Evolutionary conservation across 2,797 vertebrate genomes (phyloP).

Genomic region (Danionella dracula): DNA sequence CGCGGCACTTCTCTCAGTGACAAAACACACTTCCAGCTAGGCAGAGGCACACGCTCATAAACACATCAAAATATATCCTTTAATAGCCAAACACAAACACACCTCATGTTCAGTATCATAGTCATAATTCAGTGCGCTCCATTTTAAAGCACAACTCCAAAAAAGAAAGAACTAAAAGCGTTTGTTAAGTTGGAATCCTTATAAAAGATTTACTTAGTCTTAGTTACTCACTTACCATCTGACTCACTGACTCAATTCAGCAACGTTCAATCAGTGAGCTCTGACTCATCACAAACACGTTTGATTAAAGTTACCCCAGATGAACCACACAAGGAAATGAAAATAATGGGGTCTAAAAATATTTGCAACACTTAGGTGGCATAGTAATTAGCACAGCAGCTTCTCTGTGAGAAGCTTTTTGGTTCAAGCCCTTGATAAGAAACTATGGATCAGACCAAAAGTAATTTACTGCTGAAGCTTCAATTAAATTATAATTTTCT

Average conservation of each 20-base stretch:
- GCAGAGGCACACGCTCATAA: constrained; percentile 7
- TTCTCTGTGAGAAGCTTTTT: too few species aligned
- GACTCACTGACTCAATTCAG: constrained; percentile 1
- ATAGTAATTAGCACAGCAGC: too few species aligned
- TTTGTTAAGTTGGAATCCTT: neutral
- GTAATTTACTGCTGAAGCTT: too few species aligned
- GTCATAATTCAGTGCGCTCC: neutral
- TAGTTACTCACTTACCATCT: constrained; percentile 13
- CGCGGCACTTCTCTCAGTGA: constrained; percentile 31
- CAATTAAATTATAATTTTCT: too few species aligned
- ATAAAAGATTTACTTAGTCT: neutral
- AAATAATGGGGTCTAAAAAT: too few species aligned
- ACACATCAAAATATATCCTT: constrained; percentile 36
- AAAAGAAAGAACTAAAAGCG: neutral
- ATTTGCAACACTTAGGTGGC: too few species aligned
- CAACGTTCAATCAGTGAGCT: too few species aligned
- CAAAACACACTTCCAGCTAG: constrained; percentile 32
- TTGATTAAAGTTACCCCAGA: too few species aligned
- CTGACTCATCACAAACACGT: neutral
- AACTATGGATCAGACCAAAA: too few species aligned
- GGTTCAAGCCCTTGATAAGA: too few species aligned
- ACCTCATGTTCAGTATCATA: neutral
- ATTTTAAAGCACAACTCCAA: neutral
- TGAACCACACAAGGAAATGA: too few species aligned
- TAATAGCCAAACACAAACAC: constrained; percentile 6